A percentile compares a stretch with the other conserved stretches of the same genome.
Conservation (phyloP, 2,797 vertebrate genomes). For the Esox masquinongy region DNA sequence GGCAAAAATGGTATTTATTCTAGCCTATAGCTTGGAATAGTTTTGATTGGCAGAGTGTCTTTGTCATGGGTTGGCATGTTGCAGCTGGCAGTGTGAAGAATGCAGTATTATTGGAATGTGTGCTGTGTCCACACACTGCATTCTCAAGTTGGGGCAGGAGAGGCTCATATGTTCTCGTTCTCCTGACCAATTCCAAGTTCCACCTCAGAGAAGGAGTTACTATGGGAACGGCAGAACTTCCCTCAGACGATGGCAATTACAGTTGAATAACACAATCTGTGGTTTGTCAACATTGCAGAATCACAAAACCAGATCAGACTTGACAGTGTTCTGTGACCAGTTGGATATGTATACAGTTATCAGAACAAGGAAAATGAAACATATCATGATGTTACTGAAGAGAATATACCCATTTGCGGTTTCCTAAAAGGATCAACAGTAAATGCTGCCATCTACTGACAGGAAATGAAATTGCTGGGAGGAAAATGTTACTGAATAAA, state of each 20-base stretch:
- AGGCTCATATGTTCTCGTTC: constrained; percentile 13
- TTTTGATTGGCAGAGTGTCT: constrained; percentile 23
- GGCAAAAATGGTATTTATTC: not conserved
- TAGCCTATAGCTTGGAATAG: not conserved
- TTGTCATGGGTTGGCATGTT: constrained; percentile 41
- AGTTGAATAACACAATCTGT: not conserved
- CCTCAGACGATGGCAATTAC: not conserved
- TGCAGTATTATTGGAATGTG: constrained; percentile 64
- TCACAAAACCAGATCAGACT: not conserved
- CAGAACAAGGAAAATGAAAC: not conserved
- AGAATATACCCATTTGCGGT: not conserved
- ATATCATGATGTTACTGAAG: not conserved
- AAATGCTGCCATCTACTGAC: constrained; percentile 67
- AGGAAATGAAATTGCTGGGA: not conserved
- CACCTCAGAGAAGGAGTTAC: constrained; percentile 23
- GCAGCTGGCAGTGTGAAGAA: constrained; percentile 37
- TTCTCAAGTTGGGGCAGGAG: constrained; percentile 47
- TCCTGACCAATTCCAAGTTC: constrained; percentile 18
- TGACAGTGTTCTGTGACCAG: not conserved
- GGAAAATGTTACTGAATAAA: not conserved
- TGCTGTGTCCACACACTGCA: constrained; percentile 47
- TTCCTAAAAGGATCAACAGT: not conserved
- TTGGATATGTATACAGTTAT: constrained; percentile 5
- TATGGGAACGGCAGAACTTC: not conserved
- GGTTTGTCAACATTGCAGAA: not conserved